Evolutionary conservation across 2,113 vertebrate species (phyloP).

Genomic region (Marcusenius ussheri): DNA sequence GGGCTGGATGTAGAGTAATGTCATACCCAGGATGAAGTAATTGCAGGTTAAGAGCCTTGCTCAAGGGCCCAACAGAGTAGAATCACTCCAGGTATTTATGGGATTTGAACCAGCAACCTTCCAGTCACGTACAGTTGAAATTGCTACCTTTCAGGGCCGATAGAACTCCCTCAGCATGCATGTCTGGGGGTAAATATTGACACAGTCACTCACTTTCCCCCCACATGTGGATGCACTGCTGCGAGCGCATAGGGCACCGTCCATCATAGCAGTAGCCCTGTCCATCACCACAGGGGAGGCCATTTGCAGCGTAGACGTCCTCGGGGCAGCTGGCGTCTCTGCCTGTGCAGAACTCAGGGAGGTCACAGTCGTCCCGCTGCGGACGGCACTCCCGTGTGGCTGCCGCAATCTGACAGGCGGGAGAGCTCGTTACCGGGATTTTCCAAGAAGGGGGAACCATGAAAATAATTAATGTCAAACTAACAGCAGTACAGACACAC

Average conservation of each 20-base stretch:
- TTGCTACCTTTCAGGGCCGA: background rate
- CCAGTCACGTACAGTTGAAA: background rate
- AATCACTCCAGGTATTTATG: no score
- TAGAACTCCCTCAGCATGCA: background rate
- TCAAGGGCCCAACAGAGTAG: no score
- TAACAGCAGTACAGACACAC: background rate
- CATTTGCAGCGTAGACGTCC: slow-evolving; percentile 56
- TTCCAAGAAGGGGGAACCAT: background rate
- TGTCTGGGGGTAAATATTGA: background rate
- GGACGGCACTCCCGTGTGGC: slow-evolving; percentile 53
- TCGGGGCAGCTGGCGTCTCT: slow-evolving; percentile 41
- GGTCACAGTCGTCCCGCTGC: slow-evolving; percentile 58
- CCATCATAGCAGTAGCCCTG: slow-evolving; percentile 54
- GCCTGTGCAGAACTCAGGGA: slow-evolving; percentile 64
- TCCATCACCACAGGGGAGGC: slow-evolving; percentile 59
- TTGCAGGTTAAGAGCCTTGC: no score
- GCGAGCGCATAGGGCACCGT: slow-evolving; percentile 48
- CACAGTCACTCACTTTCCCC: slow-evolving; percentile 27
- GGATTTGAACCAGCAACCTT: no score
- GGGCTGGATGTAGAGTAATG: no score
- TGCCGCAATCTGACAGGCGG: slow-evolving; percentile 44
- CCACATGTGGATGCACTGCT: slow-evolving; percentile 45
- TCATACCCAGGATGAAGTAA: no score
- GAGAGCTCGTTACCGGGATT: background rate
- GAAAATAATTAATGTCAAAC: background rate